Base-by-base conservation (phyloP, 2,113 vertebrate species). In the Acrocephalus kingi region DNA sequence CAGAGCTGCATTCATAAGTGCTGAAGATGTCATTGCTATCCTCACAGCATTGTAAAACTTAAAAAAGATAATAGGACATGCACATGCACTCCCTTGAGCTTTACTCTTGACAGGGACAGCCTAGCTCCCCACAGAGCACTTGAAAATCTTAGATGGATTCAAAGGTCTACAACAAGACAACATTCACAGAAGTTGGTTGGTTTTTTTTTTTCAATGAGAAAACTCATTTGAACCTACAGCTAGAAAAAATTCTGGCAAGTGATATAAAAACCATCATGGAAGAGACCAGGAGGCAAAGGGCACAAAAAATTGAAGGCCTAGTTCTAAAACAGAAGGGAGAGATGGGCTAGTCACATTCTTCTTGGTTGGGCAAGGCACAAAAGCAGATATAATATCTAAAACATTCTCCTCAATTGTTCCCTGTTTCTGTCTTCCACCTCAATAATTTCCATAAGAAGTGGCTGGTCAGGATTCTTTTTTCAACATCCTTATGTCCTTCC, bases 41-140 rank as follows among this genome's bases (percentile, higher is more conserved):
- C n/a, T 68, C 8, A 75, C 17, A 71, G 24, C 39, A 45, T 7
- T 74, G 24, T 11, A 64, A 71, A 67, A 45, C 13, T 25, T 15
- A 24, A 51, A 67, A 41, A 41, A 81, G 4, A 31, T 28, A 21
- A 10, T 2, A 28, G 30, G 22, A 33, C 33, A 33, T 21, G 15
- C 7, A 15, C 11, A 52, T 62, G 9, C n/a, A 13, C 61, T 92
- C 46, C n/a, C 31, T 22, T 24, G 23, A 73, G 31, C 10, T 79
- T 45, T 61, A 3, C 20, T 61, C 24, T 48, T n/a, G 25, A 13
- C 20, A 54, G 15, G 21, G 37, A 45, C 13, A 61, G 6, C 14
- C 35, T 15, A 45, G 7, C 11, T 43, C 25, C 19, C 24, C 18
- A 23, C 0, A 0, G 18, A 19, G 2, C 11, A 11, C 28, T 72